Percentiles rank a stretch among this genome's conserved stretches.
These are phyloP conservation scores for Calidris pugnax DNA, from an alignment of 2,113 vertebrate species.

Conservation along the genomic window DNA sequence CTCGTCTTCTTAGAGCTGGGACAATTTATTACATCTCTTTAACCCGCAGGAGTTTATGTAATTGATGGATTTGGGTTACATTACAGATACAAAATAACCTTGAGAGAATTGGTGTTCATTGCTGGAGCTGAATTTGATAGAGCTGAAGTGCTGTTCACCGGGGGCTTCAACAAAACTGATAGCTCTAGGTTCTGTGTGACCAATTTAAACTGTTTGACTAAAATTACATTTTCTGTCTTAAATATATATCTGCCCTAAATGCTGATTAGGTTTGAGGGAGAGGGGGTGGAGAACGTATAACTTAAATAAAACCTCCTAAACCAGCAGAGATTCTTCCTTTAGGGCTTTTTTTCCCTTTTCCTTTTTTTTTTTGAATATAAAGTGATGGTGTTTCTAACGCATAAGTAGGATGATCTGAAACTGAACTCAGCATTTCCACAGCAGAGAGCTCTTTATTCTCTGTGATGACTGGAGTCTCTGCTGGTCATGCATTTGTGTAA, in stretches of 20 bases:
- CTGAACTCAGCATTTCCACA: background rate
- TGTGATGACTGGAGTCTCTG: background rate
- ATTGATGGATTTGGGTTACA: slow-evolving; percentile 59
- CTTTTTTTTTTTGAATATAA: background rate
- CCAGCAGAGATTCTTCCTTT: background rate
- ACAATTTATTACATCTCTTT: slow-evolving; percentile 41
- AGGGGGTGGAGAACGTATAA: background rate
- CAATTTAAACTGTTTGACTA: slow-evolving; percentile 35
- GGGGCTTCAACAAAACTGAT: slow-evolving; percentile 20
- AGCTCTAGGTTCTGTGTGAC: background rate
- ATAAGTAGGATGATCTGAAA: background rate
- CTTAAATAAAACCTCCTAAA: slow-evolving; percentile 26
- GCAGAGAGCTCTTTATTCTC: background rate
- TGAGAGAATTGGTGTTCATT: background rate
- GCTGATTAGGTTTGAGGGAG: background rate
- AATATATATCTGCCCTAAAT: background rate
- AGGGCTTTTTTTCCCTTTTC: background rate
- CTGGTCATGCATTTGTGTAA: background rate
- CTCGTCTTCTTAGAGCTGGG: background rate
- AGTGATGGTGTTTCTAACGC: background rate
- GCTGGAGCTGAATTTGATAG: background rate
- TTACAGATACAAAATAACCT: slow-evolving; percentile 46
- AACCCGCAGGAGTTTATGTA: slow-evolving; percentile 38
- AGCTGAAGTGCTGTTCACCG: slow-evolving; percentile 5
- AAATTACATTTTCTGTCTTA: slow-evolving; percentile 37